Evolutionary conservation across 2,888 invertebrate species (phyloP).

Genomic region (Apodemia duryi): DNA sequence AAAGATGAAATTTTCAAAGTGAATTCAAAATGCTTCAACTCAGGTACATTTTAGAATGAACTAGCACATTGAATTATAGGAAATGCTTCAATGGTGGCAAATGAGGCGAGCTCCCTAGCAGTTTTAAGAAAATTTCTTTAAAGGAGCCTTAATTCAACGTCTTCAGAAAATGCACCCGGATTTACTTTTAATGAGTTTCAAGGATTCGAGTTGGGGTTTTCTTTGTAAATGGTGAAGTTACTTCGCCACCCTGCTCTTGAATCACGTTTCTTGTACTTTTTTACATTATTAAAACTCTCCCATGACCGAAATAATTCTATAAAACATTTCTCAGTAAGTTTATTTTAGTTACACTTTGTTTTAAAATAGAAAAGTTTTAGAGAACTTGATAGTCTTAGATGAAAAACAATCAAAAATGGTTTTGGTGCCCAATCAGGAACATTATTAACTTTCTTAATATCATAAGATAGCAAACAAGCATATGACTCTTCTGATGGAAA

Average conservation of each 20-base stretch:
- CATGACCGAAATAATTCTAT: conserved; percentile 16
- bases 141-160: conserved; percentile 70
- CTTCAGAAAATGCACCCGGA: conserved; percentile 74
- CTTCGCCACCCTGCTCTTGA: conserved; percentile 36
- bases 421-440: no score
- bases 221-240: conserved; percentile 60
- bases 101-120: conserved; percentile 68
- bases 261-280: conserved; percentile 27
- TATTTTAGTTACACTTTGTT: conserved; percentile 7
- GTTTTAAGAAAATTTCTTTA: conserved; percentile 69
- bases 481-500: no score
- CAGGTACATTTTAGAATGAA: conserved; percentile 53
- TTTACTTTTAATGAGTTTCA: conserved; percentile 78
- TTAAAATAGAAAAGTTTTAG: neutral
- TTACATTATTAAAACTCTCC: conserved; percentile 27
- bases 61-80: conserved; percentile 53
- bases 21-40: conserved; percentile 51
- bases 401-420: no score
- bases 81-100: conserved; percentile 69
- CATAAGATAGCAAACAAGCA: no score
- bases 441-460: no score
- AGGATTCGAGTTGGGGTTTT: conserved; percentile 68
- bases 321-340: neutral
- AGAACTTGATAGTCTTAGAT: no score
- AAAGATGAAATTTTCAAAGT: conserved; percentile 39